Percentiles rank a stretch among this genome's conserved stretches.
Evolutionary conservation across 2,113 vertebrate genomes (phyloP).

Genomic region (Bos taurus): DNA sequence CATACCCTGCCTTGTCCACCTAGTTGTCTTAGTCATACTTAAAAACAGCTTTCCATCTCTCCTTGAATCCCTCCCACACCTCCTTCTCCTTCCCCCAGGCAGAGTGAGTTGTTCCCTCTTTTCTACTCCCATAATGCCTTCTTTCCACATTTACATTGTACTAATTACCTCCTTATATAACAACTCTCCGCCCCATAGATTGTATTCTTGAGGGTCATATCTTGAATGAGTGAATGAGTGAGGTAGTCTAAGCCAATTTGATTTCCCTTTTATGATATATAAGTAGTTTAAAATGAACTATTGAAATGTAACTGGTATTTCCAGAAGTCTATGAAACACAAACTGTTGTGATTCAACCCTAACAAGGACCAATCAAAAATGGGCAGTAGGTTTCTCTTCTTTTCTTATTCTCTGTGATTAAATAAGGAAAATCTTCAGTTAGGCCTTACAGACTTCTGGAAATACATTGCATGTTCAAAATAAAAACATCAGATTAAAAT

Average conservation of each 20-base stretch:
- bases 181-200: background rate
- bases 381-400: background rate
- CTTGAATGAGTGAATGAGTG: background rate
- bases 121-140: background rate
- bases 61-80: background rate
- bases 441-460: background rate
- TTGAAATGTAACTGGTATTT: background rate
- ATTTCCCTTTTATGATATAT: background rate
- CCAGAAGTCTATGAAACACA: background rate
- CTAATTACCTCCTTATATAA: background rate
- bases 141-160: background rate
- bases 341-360: background rate
- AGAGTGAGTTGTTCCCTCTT: background rate
- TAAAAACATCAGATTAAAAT: background rate
- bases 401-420: background rate
- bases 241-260: background rate
- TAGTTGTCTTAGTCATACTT: slow-evolving; percentile 7
- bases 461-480: background rate
- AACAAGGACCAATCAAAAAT: background rate
- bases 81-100: background rate
- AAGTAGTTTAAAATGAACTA: background rate
- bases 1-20: background rate
- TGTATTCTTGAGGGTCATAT: background rate
- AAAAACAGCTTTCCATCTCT: background rate
- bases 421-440: background rate